A percentile compares a stretch with the other conserved stretches of the same genome.
Conservation (phyloP, 1,140 invertebrate genomes). For the Scaptodrosophila lebanonensis region DNA sequence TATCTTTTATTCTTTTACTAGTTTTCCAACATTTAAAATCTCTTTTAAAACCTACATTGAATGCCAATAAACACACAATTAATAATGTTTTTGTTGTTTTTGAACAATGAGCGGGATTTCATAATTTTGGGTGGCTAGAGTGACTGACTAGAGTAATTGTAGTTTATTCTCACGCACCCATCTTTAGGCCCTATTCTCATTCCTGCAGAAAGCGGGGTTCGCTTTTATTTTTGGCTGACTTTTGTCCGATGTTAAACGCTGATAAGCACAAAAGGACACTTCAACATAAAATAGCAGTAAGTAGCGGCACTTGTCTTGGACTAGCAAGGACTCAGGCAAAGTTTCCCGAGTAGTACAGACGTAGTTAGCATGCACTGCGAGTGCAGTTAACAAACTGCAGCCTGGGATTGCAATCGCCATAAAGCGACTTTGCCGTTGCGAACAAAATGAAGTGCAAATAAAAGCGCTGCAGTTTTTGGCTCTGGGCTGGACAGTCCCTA, state of each 20-base stretch:
- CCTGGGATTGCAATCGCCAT: slow-evolving; percentile 70
- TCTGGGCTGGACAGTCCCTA: slow-evolving; percentile 1
- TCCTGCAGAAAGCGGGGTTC: no score
- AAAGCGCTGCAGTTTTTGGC: slow-evolving; percentile 57
- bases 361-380: slow-evolving; percentile 46
- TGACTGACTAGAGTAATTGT: no score
- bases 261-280: slow-evolving; percentile 69
- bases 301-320: slow-evolving; percentile 66
- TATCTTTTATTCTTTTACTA: no score
- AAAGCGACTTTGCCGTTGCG: slow-evolving; percentile 36
- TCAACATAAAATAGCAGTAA: slow-evolving; percentile 70
- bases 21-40: no score
- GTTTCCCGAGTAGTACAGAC: slow-evolving; percentile 10
- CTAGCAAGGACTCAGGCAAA: background rate
- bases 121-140: no score
- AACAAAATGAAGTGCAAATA: slow-evolving; percentile 70
- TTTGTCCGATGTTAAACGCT: slow-evolving; percentile 56
- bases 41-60: no score
- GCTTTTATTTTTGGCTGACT: slow-evolving; percentile 58
- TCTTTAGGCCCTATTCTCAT: no score
- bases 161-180: no score
- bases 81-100: no score
- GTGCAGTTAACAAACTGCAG: slow-evolving; percentile 67
- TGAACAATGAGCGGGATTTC: no score
- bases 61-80: no score